Evolutionary conservation across 2,888 invertebrate genomes (phyloP), one percentile per base, ranked within the genome.

Genomic region (Ochropleura leucogaster): DNA sequence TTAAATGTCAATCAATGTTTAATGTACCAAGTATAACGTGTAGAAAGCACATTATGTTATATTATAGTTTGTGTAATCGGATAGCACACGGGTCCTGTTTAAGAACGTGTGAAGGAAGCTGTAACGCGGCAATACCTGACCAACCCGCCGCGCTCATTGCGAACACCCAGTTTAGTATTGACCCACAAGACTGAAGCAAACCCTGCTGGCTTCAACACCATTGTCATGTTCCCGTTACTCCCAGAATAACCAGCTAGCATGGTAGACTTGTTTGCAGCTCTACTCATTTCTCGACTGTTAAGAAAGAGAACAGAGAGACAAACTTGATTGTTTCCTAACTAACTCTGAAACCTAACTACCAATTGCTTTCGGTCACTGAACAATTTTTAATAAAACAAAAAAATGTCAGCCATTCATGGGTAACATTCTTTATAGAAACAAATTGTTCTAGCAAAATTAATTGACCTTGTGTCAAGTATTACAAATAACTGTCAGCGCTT

Each of bases 21-120:
- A 89, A 89, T 89, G 88, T 89, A 89, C 88, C 88, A 88, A 87
- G 87, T 89, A 85, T 86, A 84, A 85, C 86, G 77, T 88, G 73
- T 90, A 89, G 89, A 88, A 90, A 89, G 85, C 84, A 89, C 91
- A 84, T 92, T 87, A 79, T 83, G 81, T 85, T 88, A 80, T 85
- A 87, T 92, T 88, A 87, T 90, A 90, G 90, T 89, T 89, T 86
- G 83, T 82, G 78, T 79, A 83, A 87, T 88, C 85, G 87, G 85
- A 87, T 88, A 90, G 90, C 91, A 90, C 89, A 89, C 92, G 92
- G 93, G 92, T 93, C 93, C 92, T 91, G 89, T 90, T 84, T 72
- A 78, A 75, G 80, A 89, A 80, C 83, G 82, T 85, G 84, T 88
- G 87, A 79, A 76, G 74, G 79, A 74, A 77, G 72, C 74, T 83